Evolutionary conservation across 1,140 invertebrate species (phyloP).

Genomic region (Drosophila ficusphila): DNA sequence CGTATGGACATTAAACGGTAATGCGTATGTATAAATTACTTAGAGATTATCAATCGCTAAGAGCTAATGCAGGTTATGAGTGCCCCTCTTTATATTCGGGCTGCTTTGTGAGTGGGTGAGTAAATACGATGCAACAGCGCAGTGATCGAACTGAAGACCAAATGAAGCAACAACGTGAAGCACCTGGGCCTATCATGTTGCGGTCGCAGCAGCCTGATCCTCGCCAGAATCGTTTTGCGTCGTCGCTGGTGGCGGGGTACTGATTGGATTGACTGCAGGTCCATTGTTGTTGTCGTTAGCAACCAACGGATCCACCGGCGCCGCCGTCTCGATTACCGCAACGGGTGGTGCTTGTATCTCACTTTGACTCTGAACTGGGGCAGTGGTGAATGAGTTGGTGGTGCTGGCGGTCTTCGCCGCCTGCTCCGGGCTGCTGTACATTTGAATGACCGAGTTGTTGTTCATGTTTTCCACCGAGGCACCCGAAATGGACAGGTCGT

Average conservation of each 20-base stretch:
- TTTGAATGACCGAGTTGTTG: constrained; percentile 76
- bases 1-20: constrained; percentile 51
- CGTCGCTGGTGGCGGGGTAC: constrained; percentile 11
- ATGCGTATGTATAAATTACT: constrained; percentile 72
- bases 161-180: constrained; percentile 61
- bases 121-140: constrained; percentile 49
- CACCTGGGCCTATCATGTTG: constrained; percentile 61
- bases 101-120: constrained; percentile 40
- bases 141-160: constrained; percentile 43
- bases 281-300: constrained; percentile 72
- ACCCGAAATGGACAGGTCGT: constrained; percentile 74
- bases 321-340: constrained; percentile 13
- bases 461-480: constrained; percentile 80
- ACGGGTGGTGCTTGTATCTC: constrained; percentile 4
- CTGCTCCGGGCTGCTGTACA: constrained; percentile 52
- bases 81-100: constrained; percentile 24
- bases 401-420: constrained; percentile 14
- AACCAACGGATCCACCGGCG: constrained; percentile 30
- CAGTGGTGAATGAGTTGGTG: constrained; percentile 55
- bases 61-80: constrained; percentile 63
- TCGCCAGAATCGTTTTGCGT: constrained; percentile 34
- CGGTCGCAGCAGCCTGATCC: constrained; percentile 12
- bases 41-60: constrained; percentile 75
- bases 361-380: constrained; percentile 39
- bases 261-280: constrained; percentile 46